Conservation (phyloP, 2,797 vertebrate species). For the Lepilemur septentrionalis region DNA sequence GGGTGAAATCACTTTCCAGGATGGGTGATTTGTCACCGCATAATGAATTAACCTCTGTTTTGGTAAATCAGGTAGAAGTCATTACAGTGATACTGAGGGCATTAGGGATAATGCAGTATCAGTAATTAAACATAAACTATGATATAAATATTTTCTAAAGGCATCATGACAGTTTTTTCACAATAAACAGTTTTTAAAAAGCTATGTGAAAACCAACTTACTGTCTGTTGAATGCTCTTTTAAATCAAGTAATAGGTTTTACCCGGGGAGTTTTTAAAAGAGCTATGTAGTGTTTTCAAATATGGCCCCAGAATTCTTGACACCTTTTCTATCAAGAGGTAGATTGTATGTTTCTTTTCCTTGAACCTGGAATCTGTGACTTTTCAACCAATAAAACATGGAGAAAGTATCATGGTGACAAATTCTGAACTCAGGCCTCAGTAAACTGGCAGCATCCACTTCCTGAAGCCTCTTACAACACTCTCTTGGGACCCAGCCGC, state of each 20-base stretch:
- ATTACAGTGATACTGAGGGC: not conserved
- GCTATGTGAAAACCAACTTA: not conserved
- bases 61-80: slow-evolving; percentile 35
- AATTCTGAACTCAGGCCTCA: not conserved
- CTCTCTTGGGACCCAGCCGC: not conserved
- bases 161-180: not conserved
- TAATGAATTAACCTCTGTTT: not conserved
- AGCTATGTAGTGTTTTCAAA: not conserved
- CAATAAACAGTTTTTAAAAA: not conserved
- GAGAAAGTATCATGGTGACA: not conserved
- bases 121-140: slow-evolving; percentile 21
- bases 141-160: not conserved
- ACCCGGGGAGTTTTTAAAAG: not conserved
- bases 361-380: not conserved
- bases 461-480: not conserved
- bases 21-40: not conserved
- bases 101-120: not conserved
- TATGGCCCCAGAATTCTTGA: not conserved
- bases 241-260: not conserved
- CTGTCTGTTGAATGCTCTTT: not conserved
- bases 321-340: not conserved
- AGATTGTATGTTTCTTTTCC: not conserved
- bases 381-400: not conserved
- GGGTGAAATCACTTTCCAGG: not conserved
- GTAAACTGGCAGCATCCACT: not conserved